Percentiles rank a stretch among this genome's conserved stretches.
Evolutionary conservation across 37 sponge, comb jelly and placozoan species (phyloP).

Genomic region (Geodia barretti): DNA sequence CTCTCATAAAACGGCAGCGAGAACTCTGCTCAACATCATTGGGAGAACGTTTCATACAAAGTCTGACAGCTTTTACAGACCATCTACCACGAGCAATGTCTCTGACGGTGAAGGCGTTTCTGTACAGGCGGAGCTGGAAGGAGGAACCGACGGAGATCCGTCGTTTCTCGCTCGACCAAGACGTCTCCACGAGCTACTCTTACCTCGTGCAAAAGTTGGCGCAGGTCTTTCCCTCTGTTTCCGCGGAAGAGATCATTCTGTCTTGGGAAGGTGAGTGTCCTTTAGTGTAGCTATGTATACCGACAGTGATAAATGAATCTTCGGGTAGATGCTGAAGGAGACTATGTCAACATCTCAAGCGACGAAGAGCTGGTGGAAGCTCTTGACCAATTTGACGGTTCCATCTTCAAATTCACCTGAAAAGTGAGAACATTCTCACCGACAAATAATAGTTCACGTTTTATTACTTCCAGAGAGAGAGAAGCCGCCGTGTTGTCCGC

Average conservation of each 20-base stretch:
- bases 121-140: constrained; percentile 16
- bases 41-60: too few relatives aligned
- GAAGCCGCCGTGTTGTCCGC: neutral
- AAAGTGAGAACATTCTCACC: neutral
- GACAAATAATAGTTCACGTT: neutral
- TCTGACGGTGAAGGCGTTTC: neutral
- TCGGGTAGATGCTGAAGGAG: constrained; percentile 67
- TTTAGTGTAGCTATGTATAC: too few relatives aligned
- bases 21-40: too few relatives aligned
- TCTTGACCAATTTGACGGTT: constrained; percentile 61
- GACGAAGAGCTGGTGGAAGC: constrained; percentile 82
- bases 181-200: constrained; percentile 64
- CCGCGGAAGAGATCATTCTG: constrained; percentile 14
- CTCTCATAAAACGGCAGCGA: too few relatives aligned
- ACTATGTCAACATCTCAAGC: constrained; percentile 62
- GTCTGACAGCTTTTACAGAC: too few relatives aligned
- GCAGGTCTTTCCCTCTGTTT: constrained; percentile 52
- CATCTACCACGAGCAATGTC: neutral
- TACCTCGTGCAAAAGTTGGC: constrained; percentile 70
- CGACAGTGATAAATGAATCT: neutral
- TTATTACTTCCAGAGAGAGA: neutral
- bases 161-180: constrained; percentile 76
- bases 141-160: constrained; percentile 69
- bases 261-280: constrained; percentile 60
- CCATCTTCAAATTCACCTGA: constrained; percentile 35